Evolutionary conservation across 1,140 invertebrate genomes (phyloP).

Genomic region (Drosophila ercepeae): DNA sequence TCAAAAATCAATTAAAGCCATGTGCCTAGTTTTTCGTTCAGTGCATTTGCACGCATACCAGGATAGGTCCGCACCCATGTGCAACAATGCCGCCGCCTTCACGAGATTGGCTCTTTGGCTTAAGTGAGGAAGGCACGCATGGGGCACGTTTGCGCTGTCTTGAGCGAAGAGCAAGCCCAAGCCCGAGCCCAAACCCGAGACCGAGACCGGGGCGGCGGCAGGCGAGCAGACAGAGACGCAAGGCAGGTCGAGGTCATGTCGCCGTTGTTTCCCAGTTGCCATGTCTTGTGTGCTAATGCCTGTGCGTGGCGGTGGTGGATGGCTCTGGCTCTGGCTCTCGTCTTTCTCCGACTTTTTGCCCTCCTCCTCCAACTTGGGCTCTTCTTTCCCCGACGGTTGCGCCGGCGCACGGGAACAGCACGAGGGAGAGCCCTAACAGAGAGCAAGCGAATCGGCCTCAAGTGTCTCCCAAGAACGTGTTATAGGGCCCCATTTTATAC

Average conservation of each 20-base stretch:
- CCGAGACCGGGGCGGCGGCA: constrained; percentile 35
- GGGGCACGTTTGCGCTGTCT: constrained; percentile 54
- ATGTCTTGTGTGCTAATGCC: constrained; percentile 51
- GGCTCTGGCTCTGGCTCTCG: constrained; percentile 43
- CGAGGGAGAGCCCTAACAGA: constrained; percentile 45
- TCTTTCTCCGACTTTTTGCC: constrained; percentile 32
- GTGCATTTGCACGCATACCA: constrained; percentile 24
- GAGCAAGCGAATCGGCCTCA: constrained; percentile 30
- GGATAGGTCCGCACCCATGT: constrained; percentile 20
- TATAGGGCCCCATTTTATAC: constrained; percentile 24
- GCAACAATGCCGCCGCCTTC: constrained; percentile 57
- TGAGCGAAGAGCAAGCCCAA: constrained; percentile 46
- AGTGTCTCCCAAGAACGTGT: constrained; percentile 36
- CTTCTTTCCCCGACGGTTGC: constrained; percentile 41
- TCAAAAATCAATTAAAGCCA: too few species aligned
- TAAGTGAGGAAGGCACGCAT: constrained; percentile 77
- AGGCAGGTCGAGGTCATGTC: constrained; percentile 72
- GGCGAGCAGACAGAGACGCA: neutral
- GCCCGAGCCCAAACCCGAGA: too few species aligned
- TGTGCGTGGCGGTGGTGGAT: constrained; percentile 49
- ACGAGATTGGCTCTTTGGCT: constrained; percentile 54
- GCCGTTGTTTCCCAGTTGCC: constrained; percentile 35
- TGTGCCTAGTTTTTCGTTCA: neutral
- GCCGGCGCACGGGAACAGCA: constrained; percentile 62
- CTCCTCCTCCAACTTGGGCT: constrained; percentile 3